These are phyloP conservation scores for Zoanthus gigantus DNA, from an alignment of 92 coral and sea anemone genomes.

Conservation along the genomic window DNA sequence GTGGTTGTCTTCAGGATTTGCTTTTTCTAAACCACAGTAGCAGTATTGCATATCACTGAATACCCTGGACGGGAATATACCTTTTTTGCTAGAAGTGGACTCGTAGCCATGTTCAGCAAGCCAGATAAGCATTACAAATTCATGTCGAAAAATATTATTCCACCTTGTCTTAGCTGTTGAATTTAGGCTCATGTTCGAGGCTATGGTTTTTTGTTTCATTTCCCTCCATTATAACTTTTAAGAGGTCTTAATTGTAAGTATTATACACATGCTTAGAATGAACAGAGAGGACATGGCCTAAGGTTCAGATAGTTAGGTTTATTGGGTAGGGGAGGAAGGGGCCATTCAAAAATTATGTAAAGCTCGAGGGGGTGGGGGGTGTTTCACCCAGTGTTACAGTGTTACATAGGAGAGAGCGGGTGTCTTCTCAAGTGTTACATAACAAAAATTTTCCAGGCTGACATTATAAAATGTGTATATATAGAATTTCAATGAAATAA, in stretches of 20 bases:
- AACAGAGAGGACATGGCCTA: too few species aligned
- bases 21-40: conserved; percentile 75
- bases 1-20: conserved; percentile 54
- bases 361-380: too few species aligned
- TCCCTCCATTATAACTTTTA: background rate
- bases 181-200: background rate
- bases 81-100: conserved; percentile 27
- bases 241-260: background rate
- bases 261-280: too few species aligned
- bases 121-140: conserved; percentile 57
- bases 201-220: background rate
- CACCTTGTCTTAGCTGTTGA: conserved; percentile 23
- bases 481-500: too few species aligned
- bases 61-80: conserved; percentile 61
- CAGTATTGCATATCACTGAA: conserved; percentile 62
- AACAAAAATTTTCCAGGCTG: too few species aligned
- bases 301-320: too few species aligned
- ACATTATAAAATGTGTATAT: too few species aligned
- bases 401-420: too few species aligned
- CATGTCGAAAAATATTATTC: conserved; percentile 56
- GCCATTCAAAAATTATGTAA: too few species aligned
- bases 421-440: too few species aligned
- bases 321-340: too few species aligned
- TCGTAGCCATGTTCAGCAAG: conserved; percentile 54
- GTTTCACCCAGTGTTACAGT: too few species aligned